Evolutionary conservation across 1,140 invertebrate species (phyloP).

Genomic region (Bemisia tabaci): DNA sequence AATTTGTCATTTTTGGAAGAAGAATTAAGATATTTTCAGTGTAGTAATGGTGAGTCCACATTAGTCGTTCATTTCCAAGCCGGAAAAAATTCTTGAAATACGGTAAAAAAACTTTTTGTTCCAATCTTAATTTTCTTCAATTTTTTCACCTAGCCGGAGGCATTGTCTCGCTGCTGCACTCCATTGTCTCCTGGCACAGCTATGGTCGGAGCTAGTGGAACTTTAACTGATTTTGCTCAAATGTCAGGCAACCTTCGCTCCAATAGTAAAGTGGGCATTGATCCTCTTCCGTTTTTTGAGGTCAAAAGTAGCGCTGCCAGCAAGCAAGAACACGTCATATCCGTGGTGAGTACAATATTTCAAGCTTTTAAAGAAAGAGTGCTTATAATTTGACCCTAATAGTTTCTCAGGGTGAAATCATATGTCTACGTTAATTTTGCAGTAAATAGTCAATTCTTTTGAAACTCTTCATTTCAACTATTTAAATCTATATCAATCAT

Average conservation of each 20-base stretch:
- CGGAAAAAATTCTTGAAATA: no score
- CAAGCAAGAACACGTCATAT: constrained; percentile 72
- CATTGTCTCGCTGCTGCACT: constrained; percentile 63
- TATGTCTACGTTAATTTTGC: background rate
- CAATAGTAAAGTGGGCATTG: constrained; percentile 8
- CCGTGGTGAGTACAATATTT: constrained; percentile 44
- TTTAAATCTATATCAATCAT: no score
- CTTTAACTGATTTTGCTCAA: constrained; percentile 36
- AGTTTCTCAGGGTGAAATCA: no score
- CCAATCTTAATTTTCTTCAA: background rate
- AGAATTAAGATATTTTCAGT: no score
- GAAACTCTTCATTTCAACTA: no score
- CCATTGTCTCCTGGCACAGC: constrained; percentile 56
- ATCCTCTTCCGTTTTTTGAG: constrained; percentile 56
- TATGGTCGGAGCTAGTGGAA: constrained; percentile 29
- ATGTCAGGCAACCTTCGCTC: constrained; percentile 16
- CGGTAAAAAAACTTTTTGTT: no score
- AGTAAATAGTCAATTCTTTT: constrained; percentile 1
- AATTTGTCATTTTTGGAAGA: no score
- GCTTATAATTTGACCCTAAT: background rate
- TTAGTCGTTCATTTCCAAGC: no score
- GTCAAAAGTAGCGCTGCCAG: constrained; percentile 72
- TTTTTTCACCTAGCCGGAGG: constrained; percentile 47
- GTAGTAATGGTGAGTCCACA: no score
- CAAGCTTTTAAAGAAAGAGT: background rate